phyloP scores from a whole-genome alignment of 2,888 invertebrate genomes.

The Pyralis farinalis region DNA sequence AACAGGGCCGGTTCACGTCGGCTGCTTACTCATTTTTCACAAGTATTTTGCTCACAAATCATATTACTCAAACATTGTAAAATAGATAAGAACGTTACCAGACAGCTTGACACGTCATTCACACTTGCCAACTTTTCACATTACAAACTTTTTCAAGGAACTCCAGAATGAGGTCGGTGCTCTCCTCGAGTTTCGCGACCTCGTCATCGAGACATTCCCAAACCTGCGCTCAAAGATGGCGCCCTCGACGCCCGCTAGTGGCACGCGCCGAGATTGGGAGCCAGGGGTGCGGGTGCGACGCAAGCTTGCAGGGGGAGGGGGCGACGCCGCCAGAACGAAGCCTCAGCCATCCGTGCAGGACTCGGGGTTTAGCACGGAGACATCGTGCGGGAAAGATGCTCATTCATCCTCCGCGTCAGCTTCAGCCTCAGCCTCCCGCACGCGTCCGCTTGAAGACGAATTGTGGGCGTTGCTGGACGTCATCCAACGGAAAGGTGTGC shows the following conservation, averaged over 20 bases:
- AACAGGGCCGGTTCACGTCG: no score
- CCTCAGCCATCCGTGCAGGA: constrained; percentile 86
- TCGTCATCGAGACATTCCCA: constrained; percentile 96
- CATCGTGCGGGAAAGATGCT: constrained; percentile 90
- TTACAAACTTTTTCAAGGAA: constrained; percentile 70
- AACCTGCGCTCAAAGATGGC: constrained; percentile 94
- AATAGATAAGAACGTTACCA: no score
- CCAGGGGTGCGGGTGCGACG: constrained; percentile 89
- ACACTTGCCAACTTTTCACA: neutral
- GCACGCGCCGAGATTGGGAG: constrained; percentile 86
- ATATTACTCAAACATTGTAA: no score
- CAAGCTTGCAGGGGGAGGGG: constrained; percentile 69
- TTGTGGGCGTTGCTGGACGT: constrained; percentile 92
- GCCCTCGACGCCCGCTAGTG: constrained; percentile 79
- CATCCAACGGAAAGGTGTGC: constrained; percentile 88
- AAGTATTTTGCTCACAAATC: no score
- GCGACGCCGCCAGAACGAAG: constrained; percentile 78
- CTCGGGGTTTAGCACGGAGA: constrained; percentile 95
- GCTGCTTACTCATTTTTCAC: no score
- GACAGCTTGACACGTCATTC: neutral
- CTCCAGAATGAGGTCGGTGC: constrained; percentile 96
- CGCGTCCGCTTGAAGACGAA: constrained; percentile 86
- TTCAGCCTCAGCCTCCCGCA: constrained; percentile 77
- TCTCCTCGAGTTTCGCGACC: constrained; percentile 93
- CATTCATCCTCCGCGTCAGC: constrained; percentile 83